Evolutionary conservation across 2,797 vertebrate genomes (phyloP), one percentile per base, ranked within the genome.

Genomic region (Ctenopoma multispine): DNA sequence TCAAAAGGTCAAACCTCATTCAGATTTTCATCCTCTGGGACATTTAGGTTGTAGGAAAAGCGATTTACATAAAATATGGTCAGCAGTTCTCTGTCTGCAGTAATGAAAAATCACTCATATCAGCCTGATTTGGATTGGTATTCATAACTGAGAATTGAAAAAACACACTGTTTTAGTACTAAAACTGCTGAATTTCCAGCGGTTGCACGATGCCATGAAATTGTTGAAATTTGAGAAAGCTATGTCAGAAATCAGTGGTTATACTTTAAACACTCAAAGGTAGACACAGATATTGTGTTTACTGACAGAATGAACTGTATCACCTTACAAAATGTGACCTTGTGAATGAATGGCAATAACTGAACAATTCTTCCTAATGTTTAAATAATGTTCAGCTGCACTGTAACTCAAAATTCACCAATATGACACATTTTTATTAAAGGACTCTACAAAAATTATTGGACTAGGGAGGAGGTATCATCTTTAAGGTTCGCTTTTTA

Each of bases 21-120:
- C 77, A 70, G 72, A 61, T 59, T 85, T 81, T 40, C 75, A 56
- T 82, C 87, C 77, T 84, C 50, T 48, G 84, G 85, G 81, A 77
- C 68, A 60, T 84, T 69, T 64, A 31, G 61, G 56, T 73, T 51
- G 54, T 55, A 72, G 63, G 58, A 84, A 77, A 75, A 51, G 24
- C 20, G n/a, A 88, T 84, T 81, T 81, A 64, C 81, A 85, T 78
- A 82, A 87, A 85, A 85, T 79, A 84, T 77, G 79, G 77, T 77
- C 73, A 63, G 56, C 60, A 64, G 59, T 61, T 80, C 64, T 77
- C 54, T 72, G 66, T 80, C 72, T 75, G 64, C 73, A 82, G 51
- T 72, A 59, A 80, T 69, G 62, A 71, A 49, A 61, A 81, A 55
- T 51, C 34, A 64, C 48, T 34, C 11, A 24, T 49, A 57, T 69